Conservation (phyloP, 2,888 invertebrate species). For the Vesta saturnalis region DNA sequence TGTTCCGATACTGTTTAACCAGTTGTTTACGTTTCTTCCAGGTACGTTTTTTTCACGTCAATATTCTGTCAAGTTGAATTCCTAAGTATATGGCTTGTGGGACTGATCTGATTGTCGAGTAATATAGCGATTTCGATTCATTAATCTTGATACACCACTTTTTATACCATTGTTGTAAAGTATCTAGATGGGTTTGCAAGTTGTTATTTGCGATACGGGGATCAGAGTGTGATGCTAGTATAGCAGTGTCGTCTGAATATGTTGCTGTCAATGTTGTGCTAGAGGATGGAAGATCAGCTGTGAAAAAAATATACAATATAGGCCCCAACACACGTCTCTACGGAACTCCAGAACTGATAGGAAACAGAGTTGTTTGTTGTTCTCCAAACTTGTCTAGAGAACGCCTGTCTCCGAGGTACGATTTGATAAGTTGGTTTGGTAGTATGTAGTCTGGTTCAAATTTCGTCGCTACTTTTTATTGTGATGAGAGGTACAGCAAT, state of each 20-base stretch:
- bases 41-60: constrained; percentile 12
- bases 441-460: not conserved
- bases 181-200: not conserved
- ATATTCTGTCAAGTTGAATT: constrained; percentile 5
- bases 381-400: not conserved
- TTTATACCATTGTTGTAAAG: too few relatives aligned
- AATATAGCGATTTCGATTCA: constrained; percentile 31
- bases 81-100: constrained; percentile 16
- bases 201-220: not conserved
- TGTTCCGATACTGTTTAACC: too few relatives aligned
- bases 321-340: constrained; percentile 4
- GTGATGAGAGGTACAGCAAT: too few relatives aligned
- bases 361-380: not conserved
- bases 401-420: not conserved
- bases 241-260: constrained; percentile 8
- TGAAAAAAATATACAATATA: not conserved
- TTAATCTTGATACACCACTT: too few relatives aligned
- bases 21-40: constrained; percentile 7
- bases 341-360: constrained; percentile 1
- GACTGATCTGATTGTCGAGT: constrained; percentile 14
- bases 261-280: not conserved
- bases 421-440: not conserved
- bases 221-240: not conserved
- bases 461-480: not conserved
- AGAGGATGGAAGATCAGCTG: not conserved